Percentiles rank a stretch among this genome's conserved stretches.
Evolutionary conservation across 1,140 invertebrate species (phyloP).

Genomic region (Ostrea edulis): DNA sequence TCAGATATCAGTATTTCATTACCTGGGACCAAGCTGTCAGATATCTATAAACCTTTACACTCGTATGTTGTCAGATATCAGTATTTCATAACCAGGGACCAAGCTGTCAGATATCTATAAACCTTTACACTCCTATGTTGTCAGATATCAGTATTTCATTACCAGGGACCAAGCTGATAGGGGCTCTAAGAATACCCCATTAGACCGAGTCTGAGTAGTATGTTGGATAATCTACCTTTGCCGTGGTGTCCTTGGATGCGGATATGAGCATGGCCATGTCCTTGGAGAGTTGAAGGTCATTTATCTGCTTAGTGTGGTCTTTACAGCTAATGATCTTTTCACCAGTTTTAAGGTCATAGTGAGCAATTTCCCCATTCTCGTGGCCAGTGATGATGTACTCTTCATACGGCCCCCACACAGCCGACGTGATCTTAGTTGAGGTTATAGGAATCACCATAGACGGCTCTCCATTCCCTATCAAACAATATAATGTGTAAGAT

Average conservation of each 20-base stretch:
- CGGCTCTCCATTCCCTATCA: constrained; percentile 64
- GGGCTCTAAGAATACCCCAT: too few relatives aligned
- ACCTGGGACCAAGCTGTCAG: too few relatives aligned
- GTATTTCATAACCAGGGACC: too few relatives aligned
- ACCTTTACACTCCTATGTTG: too few relatives aligned
- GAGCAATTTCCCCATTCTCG: constrained; percentile 93
- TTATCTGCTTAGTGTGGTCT: constrained; percentile 92
- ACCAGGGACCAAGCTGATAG: too few relatives aligned
- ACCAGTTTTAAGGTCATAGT: constrained; percentile 94
- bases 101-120: too few relatives aligned
- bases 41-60: too few relatives aligned
- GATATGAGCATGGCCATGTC: constrained; percentile 98
- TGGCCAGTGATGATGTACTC: constrained; percentile 95
- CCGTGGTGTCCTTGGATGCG: constrained; percentile 95
- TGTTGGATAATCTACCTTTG: constrained; percentile 83
- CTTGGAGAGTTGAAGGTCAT: constrained; percentile 96
- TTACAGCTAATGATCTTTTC: constrained; percentile 85
- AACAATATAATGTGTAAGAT: background rate
- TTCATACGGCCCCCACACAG: constrained; percentile 95
- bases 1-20: too few relatives aligned
- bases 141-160: too few relatives aligned
- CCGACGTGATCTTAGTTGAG: constrained; percentile 90
- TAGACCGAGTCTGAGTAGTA: too few relatives aligned
- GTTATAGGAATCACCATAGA: constrained; percentile 73
- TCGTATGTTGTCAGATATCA: too few relatives aligned